Conservation (phyloP, 2,888 invertebrate species). For the Osmoderma eremita region DNA sequence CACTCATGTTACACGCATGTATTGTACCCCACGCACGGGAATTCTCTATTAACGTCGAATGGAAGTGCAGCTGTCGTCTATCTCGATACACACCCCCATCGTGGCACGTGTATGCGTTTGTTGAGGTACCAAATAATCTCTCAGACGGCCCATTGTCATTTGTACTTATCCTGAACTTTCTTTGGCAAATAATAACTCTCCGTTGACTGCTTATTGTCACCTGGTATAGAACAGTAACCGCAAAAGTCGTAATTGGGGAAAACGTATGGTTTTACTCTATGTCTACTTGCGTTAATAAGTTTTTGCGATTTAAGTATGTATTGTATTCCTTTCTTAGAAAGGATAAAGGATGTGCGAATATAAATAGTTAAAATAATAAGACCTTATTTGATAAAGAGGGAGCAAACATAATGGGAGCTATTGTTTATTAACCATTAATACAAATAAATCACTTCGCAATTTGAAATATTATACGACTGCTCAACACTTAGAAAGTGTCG, state of each 20-base stretch:
- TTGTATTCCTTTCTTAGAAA: no score
- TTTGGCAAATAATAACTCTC: conserved; percentile 1
- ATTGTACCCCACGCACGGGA: conserved; percentile 40
- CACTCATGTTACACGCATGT: conserved; percentile 31
- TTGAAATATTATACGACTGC: no score
- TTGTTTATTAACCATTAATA: no score
- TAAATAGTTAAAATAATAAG: no score
- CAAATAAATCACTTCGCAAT: no score
- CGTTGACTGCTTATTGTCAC: conserved; percentile 8
- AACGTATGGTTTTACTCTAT: neutral
- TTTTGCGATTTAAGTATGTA: no score
- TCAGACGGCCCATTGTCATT: conserved; percentile 23
- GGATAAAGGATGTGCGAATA: no score
- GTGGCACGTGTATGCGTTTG: conserved; percentile 43
- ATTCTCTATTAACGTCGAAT: conserved; percentile 40
- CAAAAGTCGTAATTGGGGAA: conserved; percentile 16
- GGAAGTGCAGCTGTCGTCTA: conserved; percentile 46
- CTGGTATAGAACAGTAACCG: conserved; percentile 3
- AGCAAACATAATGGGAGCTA: no score
- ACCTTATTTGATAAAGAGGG: no score
- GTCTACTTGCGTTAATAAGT: no score
- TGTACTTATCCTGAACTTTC: conserved; percentile 16
- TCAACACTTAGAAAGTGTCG: no score
- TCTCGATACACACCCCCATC: conserved; percentile 46
- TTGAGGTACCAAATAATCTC: conserved; percentile 26